Evolutionary conservation across 1,140 invertebrate genomes (phyloP).

Genomic region (Drosophila tropicalis): DNA sequence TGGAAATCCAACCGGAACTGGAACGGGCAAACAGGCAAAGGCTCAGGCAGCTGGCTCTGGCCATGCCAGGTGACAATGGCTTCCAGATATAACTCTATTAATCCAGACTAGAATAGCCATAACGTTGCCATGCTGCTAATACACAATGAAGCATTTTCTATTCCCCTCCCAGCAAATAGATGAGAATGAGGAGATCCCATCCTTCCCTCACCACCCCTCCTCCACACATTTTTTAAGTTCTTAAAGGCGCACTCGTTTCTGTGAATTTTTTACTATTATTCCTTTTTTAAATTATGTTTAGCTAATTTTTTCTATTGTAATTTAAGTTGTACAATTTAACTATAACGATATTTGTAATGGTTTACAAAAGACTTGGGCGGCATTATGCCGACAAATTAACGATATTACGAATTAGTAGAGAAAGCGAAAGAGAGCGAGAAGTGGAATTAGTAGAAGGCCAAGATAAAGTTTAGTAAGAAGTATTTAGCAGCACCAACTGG

Average conservation of each 20-base stretch:
- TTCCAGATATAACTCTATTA: conserved; percentile 34
- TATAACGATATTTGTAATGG: conserved; percentile 69
- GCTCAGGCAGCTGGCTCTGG: conserved; percentile 62
- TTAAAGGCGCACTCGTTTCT: conserved; percentile 55
- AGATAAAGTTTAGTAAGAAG: conserved; percentile 21
- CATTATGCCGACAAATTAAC: conserved; percentile 46
- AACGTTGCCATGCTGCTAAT: conserved; percentile 69
- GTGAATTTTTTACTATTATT: conserved; percentile 41
- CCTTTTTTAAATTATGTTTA: conserved; percentile 46
- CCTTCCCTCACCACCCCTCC: background rate
- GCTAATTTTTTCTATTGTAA: conserved; percentile 66
- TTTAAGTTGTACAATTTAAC: conserved; percentile 64
- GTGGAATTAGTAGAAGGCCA: conserved; percentile 14
- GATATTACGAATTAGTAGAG: conserved; percentile 62
- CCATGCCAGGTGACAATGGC: conserved; percentile 81
- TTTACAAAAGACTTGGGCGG: conserved; percentile 79
- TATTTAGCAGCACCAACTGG: conserved; percentile 72
- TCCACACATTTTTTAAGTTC: conserved; percentile 36
- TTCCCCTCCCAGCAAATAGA: background rate
- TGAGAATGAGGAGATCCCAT: no score
- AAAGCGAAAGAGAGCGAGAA: conserved; percentile 18
- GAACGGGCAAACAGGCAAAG: conserved; percentile 69
- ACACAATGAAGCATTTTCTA: conserved; percentile 55
- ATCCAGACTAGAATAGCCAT: conserved; percentile 48
- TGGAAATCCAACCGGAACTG: conserved; percentile 30